phyloP scores from a whole-genome alignment of 2,797 vertebrate genomes.

The Hafferia zeledoni region DNA sequence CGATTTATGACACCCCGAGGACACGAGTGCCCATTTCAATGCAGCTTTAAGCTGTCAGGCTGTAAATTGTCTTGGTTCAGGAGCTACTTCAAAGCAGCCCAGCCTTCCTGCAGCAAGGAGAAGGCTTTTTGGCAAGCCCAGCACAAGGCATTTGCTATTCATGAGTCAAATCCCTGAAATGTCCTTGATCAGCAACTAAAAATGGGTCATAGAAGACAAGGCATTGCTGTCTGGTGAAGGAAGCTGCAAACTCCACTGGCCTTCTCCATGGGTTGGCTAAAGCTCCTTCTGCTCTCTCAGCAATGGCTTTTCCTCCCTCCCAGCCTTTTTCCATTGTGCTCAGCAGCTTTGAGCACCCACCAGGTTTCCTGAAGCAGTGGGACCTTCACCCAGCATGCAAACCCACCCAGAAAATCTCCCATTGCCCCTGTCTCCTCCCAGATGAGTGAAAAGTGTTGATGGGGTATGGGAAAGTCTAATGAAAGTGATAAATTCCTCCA shows the following conservation, averaged over 20 bases:
- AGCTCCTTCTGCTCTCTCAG: background rate
- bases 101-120: conserved; percentile 48
- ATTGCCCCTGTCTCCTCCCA: background rate
- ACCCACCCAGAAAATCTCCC: background rate
- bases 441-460: accelerated
- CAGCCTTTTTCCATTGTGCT: background rate
- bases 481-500: background rate
- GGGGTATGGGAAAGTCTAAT: background rate
- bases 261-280: conserved; percentile 1
- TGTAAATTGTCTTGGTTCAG: conserved; percentile 61
- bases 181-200: conserved; percentile 25
- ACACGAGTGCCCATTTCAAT: background rate
- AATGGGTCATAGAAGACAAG: conserved; percentile 46
- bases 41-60: conserved; percentile 59
- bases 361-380: background rate
- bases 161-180: conserved; percentile 49
- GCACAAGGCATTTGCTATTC: conserved; percentile 32
- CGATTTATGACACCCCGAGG: conserved; percentile 3
- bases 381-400: background rate
- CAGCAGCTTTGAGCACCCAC: background rate
- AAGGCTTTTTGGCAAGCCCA: conserved; percentile 38
- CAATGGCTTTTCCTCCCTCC: background rate
- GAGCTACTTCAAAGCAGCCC: conserved; percentile 55
- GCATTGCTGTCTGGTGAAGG: background rate
- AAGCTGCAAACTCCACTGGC: background rate